Percentiles rank a stretch among this genome's conserved stretches.
Conservation (phyloP, 2,888 invertebrate species). For the Poecilobothrus nobilitatus region DNA sequence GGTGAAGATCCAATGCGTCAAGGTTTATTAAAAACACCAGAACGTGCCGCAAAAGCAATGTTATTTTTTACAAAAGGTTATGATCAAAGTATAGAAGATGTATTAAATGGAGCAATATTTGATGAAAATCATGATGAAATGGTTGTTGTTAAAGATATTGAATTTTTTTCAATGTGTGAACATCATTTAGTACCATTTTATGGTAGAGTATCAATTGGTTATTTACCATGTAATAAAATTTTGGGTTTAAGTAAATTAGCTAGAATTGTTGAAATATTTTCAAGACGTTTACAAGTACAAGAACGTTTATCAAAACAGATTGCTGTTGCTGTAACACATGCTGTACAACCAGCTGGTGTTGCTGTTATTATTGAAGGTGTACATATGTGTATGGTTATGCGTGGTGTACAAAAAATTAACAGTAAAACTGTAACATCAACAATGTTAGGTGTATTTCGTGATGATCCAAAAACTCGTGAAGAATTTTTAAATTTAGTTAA, state of each 20-base stretch:
- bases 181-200: constrained; percentile 98
- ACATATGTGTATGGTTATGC: constrained; percentile 99
- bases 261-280: constrained; percentile 96
- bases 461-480: constrained; percentile 98
- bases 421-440: constrained; percentile 98
- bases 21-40: constrained; percentile 92
- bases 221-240: constrained; percentile 94
- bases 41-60: constrained; percentile 97
- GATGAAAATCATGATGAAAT: constrained; percentile 99
- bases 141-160: constrained; percentile 99
- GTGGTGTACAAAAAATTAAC: constrained; percentile 98
- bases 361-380: constrained; percentile 97
- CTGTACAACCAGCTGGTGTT: constrained; percentile 93
- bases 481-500: constrained; percentile 93
- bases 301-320: constrained; percentile 97
- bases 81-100: constrained; percentile 90
- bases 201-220: constrained; percentile 98
- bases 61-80: constrained; percentile 99
- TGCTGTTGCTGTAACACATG: constrained; percentile 93
- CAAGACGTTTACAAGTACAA: constrained; percentile 93
- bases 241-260: constrained; percentile 96
- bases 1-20: constrained; percentile 89
- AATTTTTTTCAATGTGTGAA: constrained; percentile 99
- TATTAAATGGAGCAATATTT: constrained; percentile 94
- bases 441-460: constrained; percentile 97